Evolutionary conservation across 2,797 vertebrate genomes (phyloP), one percentile per base, ranked within the genome.

Genomic region (Sandelia bainsii): DNA sequence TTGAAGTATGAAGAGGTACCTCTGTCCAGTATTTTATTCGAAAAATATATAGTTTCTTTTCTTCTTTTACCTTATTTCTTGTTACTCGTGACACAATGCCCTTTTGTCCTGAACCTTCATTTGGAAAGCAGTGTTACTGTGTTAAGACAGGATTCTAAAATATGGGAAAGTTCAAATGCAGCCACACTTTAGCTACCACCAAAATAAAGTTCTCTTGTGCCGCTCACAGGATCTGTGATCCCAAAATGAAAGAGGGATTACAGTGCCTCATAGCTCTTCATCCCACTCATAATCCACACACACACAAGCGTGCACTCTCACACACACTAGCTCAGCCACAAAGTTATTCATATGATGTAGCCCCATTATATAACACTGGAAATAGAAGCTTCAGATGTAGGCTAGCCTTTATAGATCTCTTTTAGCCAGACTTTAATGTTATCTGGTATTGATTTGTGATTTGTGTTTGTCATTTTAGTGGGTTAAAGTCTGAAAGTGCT

Each of bases 201-300:
- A 44, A 32, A 34, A 50, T 52, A 46, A 11, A 39, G 13, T 72
- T 27, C 56, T 34, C 37, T 44, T 37, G 46, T 80, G 39, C 58
- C 73, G 74, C 42, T 62, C 69, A 69, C 8, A 17, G 77, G 82
- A 79, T 81, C 77, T 70, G 22, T 83, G 60, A 81, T 79, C 62
- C 65, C 37, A 53, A 42, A 2, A 10, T 79, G 54, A 82, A 74
- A 69, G 56, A 44, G 64, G 71, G 79, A 87, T 85, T 89, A 79
- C 12, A 68, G 37, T 12, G 61, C 64, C 46, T 70, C 62, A 37
- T 66, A 27, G 62, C 62, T 62, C 69, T 70, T 80, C 73, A 80
- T 81, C 75, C 62, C n/a, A 56, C 44, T 73, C 42, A 52, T 81
- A 74, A 85, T 84, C 75, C 79, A 34, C 72, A 51, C 32, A 32